Percentiles rank a stretch among this genome's conserved stretches.
Evolutionary conservation across 2,888 invertebrate species (phyloP).

Genomic region (Anoplius nigerrimus): DNA sequence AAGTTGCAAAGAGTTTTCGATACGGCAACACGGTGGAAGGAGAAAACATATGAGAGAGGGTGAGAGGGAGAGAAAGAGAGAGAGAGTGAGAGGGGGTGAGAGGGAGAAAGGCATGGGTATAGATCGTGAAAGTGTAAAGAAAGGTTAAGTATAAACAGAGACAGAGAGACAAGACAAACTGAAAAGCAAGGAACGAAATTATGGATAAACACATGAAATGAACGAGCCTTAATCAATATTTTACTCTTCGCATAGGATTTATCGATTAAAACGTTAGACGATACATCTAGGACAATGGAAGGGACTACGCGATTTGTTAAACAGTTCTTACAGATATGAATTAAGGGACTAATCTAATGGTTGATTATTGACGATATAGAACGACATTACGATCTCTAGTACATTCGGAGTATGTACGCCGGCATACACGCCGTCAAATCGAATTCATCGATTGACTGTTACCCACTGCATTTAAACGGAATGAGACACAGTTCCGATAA

Average conservation of each 20-base stretch:
- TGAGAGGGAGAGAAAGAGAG: no score
- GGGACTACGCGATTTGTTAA: constrained; percentile 56
- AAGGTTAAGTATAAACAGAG: not conserved
- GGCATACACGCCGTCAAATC: not conserved
- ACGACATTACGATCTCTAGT: constrained; percentile 8
- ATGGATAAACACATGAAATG: constrained; percentile 32
- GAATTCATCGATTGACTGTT: not conserved
- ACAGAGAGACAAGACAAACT: not conserved
- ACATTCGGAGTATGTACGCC: not conserved
- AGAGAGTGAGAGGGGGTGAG: not conserved
- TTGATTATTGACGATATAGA: constrained; percentile 45
- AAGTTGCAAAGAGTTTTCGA: constrained; percentile 25
- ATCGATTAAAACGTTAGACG: constrained; percentile 46
- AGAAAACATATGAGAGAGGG: not conserved
- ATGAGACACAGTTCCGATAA: no score
- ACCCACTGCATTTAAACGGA: not conserved
- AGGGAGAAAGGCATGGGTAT: not conserved
- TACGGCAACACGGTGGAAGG: constrained; percentile 9
- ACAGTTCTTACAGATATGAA: constrained; percentile 66
- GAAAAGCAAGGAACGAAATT: constrained; percentile 2
- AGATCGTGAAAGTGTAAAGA: no score
- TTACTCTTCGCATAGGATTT: constrained; percentile 58
- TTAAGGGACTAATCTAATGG: constrained; percentile 48
- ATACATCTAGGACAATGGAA: constrained; percentile 38
- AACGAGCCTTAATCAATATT: constrained; percentile 64